phyloP scores from a whole-genome alignment of 1,140 invertebrate species.

The Drosophila murphyi region DNA sequence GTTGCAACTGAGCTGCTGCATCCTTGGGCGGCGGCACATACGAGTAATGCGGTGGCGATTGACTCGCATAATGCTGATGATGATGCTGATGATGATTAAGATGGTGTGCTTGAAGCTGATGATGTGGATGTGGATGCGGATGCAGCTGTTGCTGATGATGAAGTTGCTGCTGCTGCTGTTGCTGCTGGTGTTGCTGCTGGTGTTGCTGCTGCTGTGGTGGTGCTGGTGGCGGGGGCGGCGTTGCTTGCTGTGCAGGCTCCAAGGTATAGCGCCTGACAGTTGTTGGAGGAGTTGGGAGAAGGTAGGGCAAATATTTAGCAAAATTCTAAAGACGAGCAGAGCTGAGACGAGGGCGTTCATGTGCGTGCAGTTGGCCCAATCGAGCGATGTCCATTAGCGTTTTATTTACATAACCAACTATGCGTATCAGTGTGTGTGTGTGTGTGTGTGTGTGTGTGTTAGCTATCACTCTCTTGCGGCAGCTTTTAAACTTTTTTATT shows the following conservation, averaged over 20 bases:
- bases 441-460: slow-evolving; percentile 45
- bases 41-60: slow-evolving; percentile 23
- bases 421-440: slow-evolving; percentile 33
- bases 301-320: too few species aligned
- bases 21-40: slow-evolving; percentile 32
- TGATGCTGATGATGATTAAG: slow-evolving; percentile 23
- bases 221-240: slow-evolving; percentile 10
- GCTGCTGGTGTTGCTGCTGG: background rate
- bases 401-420: slow-evolving; percentile 78
- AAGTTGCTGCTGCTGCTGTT: slow-evolving; percentile 3
- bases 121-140: slow-evolving; percentile 34
- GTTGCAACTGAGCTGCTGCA: slow-evolving; percentile 8
- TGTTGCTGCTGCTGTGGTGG: slow-evolving; percentile 13
- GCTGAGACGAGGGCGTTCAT: slow-evolving; percentile 49
- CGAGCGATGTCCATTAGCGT: slow-evolving; percentile 69
- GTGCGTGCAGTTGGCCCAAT: slow-evolving; percentile 63
- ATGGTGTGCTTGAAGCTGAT: background rate
- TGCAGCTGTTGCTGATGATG: slow-evolving; percentile 15
- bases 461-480: slow-evolving; percentile 68
- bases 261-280: background rate
- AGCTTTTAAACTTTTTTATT: slow-evolving; percentile 53
- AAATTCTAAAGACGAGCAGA: too few species aligned
- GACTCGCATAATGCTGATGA: slow-evolving; percentile 13
- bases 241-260: background rate
- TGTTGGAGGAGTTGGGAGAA: too few species aligned